Percentiles rank a stretch among this genome's conserved stretches.
Evolutionary conservation across 1,140 invertebrate species (phyloP).

Genomic region (Parapsyche elsis): DNA sequence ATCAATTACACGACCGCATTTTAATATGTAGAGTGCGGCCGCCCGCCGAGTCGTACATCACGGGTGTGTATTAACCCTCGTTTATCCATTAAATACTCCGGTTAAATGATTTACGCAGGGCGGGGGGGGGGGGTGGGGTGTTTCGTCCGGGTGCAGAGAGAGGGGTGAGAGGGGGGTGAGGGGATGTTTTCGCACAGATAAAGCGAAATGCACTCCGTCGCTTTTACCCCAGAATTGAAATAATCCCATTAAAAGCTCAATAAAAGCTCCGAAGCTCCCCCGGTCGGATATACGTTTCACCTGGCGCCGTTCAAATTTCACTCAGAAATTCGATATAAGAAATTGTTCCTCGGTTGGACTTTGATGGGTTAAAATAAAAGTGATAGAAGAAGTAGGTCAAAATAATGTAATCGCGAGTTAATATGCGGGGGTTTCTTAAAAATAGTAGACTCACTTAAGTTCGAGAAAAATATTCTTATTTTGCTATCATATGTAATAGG

Average conservation of each 20-base stretch:
- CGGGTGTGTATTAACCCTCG: conserved; percentile 36
- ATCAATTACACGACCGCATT: too few species aligned
- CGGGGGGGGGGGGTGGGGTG: conserved; percentile 13
- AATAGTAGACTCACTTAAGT: too few species aligned
- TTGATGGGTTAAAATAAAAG: too few species aligned
- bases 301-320: background rate
- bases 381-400: too few species aligned
- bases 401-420: too few species aligned
- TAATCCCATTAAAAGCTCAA: conserved; percentile 42
- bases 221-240: conserved; percentile 39
- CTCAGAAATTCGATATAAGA: background rate
- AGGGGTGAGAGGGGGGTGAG: conserved; percentile 5
- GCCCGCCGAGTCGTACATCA: too few species aligned
- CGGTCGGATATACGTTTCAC: background rate
- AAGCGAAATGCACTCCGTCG: conserved; percentile 39
- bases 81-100: conserved; percentile 40
- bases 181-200: conserved; percentile 32
- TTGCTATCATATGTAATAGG: too few species aligned
- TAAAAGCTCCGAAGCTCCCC: conserved; percentile 30
- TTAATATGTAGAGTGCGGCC: too few species aligned
- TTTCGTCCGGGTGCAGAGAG: too few species aligned
- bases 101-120: conserved; percentile 41
- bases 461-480: too few species aligned
- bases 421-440: too few species aligned
- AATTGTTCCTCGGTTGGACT: too few species aligned